phyloP scores from a whole-genome alignment of 2,888 invertebrate genomes.

The Drosophila cracens region DNA sequence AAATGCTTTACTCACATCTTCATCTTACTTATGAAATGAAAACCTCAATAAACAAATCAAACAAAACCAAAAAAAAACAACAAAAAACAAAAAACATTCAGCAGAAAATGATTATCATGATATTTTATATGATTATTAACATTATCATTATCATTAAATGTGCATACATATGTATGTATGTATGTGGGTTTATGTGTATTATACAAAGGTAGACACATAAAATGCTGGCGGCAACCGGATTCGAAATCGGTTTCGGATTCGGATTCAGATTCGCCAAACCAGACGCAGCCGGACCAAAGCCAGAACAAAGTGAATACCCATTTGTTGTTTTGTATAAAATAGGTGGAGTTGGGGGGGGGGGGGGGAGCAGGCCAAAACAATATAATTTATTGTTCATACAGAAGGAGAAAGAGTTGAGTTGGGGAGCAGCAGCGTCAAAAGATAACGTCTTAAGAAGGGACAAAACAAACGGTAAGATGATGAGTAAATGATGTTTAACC shows the following conservation, averaged over 20 bases:
- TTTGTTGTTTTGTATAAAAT: slow-evolving; percentile 28
- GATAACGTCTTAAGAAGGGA: slow-evolving; percentile 21
- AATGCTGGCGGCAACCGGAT: slow-evolving; percentile 50
- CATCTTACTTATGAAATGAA: slow-evolving; percentile 41
- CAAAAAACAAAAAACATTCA: slow-evolving; percentile 8
- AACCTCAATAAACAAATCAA: slow-evolving; percentile 28
- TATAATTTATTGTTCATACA: slow-evolving; percentile 67
- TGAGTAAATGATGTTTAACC: slow-evolving; percentile 46
- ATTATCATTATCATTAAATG: slow-evolving; percentile 5
- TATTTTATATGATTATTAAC: slow-evolving; percentile 24
- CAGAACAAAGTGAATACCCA: slow-evolving; percentile 57
- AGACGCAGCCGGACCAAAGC: slow-evolving; percentile 28
- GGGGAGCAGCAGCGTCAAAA: slow-evolving; percentile 3
- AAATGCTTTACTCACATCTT: slow-evolving; percentile 26
- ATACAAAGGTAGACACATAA: slow-evolving; percentile 27
- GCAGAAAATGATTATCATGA: slow-evolving; percentile 43
- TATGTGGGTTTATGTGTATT: background rate
- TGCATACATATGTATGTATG: background rate
- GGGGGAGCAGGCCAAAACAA: slow-evolving; percentile 49
- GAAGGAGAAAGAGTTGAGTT: slow-evolving; percentile 22
- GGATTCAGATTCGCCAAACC: slow-evolving; percentile 7
- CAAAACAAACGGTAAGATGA: slow-evolving; percentile 25
- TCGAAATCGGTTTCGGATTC: slow-evolving; percentile 43
- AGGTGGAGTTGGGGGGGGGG: background rate
- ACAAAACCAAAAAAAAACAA: background rate